Conservation (phyloP, 2,113 vertebrate genomes). For the Sialia sialis region DNA sequence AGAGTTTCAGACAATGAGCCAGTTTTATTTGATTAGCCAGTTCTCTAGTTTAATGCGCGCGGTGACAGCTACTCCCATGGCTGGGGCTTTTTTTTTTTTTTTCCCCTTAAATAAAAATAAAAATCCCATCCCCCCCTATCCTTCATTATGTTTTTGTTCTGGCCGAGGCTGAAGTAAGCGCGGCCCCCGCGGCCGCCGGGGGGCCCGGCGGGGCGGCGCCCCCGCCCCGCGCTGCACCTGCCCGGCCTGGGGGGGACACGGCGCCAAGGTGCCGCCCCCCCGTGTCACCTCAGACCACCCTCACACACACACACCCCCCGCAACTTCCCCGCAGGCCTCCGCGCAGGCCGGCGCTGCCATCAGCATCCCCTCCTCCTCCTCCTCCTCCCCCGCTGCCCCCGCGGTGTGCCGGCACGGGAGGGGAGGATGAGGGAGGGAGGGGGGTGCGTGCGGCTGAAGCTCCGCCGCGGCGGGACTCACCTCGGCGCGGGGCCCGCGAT, state of each 20-base stretch:
- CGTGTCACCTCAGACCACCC: neutral
- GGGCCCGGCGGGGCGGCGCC: neutral
- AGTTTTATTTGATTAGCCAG: conserved; percentile 69
- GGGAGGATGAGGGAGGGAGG: no score
- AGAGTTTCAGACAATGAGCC: conserved; percentile 74
- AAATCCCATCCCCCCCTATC: neutral
- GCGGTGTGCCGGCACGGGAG: neutral
- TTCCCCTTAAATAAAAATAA: neutral
- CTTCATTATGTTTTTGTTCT: conserved; percentile 52
- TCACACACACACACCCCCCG: neutral
- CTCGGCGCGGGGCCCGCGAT: neutral
- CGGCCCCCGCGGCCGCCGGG: neutral
- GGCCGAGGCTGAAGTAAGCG: neutral
- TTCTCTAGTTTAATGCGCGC: conserved; percentile 66
- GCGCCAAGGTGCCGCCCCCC: neutral
- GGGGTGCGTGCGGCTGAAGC: neutral
- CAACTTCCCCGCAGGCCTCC: conserved; percentile 10
- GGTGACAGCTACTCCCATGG: conserved; percentile 65
- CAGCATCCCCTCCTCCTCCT: neutral
- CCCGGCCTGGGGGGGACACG: neutral
- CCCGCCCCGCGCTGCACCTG: neutral
- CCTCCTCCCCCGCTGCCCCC: neutral
- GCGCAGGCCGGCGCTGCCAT: neutral
- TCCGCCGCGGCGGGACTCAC: neutral
- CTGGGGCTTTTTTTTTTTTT: neutral